phyloP scores from a whole-genome alignment of 2,888 invertebrate species.

The Atrina japonica region DNA sequence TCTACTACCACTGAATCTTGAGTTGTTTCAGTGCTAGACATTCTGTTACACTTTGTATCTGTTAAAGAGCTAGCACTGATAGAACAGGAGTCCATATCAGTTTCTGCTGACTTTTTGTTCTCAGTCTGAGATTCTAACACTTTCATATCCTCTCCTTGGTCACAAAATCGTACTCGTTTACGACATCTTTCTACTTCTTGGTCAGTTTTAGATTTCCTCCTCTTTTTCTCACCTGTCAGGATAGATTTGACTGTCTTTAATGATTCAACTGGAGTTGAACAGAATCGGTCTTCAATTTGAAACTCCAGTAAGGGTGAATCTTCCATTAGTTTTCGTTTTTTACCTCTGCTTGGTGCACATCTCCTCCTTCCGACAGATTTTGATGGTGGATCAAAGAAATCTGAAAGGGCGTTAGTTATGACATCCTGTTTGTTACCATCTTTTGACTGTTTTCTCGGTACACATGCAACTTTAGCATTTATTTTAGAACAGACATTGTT shows the following conservation, averaged over 20 bases:
- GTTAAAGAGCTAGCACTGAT: neutral
- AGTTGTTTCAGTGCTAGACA: too few relatives aligned
- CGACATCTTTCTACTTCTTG: neutral
- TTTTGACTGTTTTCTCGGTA: neutral
- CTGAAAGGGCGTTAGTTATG: conserved; percentile 56
- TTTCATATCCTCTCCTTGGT: conserved; percentile 3
- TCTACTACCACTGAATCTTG: conserved; percentile 31
- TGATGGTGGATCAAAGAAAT: conserved; percentile 65
- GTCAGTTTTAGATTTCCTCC: neutral
- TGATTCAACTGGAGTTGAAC: conserved; percentile 36
- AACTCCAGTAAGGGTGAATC: neutral
- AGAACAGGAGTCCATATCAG: too few relatives aligned
- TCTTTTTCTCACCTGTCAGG: conserved; percentile 49
- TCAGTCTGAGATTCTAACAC: neutral
- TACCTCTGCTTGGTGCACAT: conserved; percentile 46
- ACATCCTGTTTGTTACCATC: conserved; percentile 16
- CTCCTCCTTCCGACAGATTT: conserved; percentile 48
- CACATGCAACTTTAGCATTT: too few relatives aligned
- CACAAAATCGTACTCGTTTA: conserved; percentile 31
- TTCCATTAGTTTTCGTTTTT: conserved; percentile 19
- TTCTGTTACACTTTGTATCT: too few relatives aligned
- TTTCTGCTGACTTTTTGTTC: neutral
- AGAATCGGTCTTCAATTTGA: neutral
- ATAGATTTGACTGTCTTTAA: conserved; percentile 48
- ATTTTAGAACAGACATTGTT: too few relatives aligned